Evolutionary conservation across 2,888 invertebrate species (phyloP).

Genomic region (Caenorhabditis becei): DNA sequence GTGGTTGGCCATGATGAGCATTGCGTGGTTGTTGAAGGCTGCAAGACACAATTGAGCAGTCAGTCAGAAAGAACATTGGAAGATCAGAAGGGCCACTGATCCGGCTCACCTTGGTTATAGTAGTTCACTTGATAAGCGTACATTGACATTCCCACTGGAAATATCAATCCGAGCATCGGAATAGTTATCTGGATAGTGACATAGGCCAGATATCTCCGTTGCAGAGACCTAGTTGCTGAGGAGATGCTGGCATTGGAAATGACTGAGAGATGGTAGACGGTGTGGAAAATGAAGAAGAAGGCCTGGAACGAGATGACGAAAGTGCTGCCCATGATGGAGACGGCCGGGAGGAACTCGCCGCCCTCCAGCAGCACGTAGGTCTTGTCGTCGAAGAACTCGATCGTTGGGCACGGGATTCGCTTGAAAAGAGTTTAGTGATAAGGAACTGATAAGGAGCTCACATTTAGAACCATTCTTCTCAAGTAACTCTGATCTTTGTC

Average conservation of each 20-base stretch:
- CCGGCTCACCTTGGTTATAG: not conserved
- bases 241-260: slow-evolving; percentile 13
- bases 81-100: not conserved
- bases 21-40: slow-evolving; percentile 4
- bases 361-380: slow-evolving; percentile 23
- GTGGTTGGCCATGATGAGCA: slow-evolving; percentile 10
- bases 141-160: not conserved
- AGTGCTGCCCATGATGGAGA: not conserved
- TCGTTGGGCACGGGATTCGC: slow-evolving; percentile 27
- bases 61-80: not conserved
- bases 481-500: slow-evolving; percentile 20
- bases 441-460: not conserved
- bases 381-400: slow-evolving; percentile 18
- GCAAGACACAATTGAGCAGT: not conserved
- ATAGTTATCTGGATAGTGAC: slow-evolving; percentile 23
- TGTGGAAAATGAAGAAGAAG: slow-evolving; percentile 19
- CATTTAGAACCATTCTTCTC: slow-evolving; percentile 14
- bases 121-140: not conserved
- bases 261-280: slow-evolving; percentile 12
- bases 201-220: slow-evolving; percentile 18
- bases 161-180: not conserved
- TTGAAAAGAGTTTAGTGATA: not conserved
- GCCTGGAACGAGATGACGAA: not conserved
- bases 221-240: slow-evolving; percentile 9
- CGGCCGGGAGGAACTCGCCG: slow-evolving; percentile 8